phyloP scores from a whole-genome alignment of 2,797 vertebrate species.

The Acipenser ruthenus region DNA sequence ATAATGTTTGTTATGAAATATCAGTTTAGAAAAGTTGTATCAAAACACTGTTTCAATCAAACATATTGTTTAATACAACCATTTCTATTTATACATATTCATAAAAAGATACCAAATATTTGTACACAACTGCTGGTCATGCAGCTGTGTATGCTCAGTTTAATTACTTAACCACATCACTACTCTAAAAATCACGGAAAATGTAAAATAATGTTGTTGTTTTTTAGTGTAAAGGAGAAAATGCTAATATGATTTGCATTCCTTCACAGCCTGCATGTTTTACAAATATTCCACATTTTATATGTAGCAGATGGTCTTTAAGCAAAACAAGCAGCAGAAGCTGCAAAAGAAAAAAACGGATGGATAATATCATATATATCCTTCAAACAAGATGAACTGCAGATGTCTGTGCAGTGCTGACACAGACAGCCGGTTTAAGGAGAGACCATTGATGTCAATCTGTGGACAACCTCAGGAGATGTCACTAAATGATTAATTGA shows the following conservation, averaged over 20 bases:
- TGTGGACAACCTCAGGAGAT: slow-evolving; percentile 53
- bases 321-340: slow-evolving; percentile 71
- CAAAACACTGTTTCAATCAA: too few relatives aligned
- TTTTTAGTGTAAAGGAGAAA: slow-evolving; percentile 21
- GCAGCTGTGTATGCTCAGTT: too few relatives aligned
- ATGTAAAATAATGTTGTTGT: neutral
- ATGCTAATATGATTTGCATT: slow-evolving; percentile 40
- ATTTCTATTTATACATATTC: too few relatives aligned
- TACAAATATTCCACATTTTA: slow-evolving; percentile 62
- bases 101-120: too few relatives aligned
- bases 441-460: slow-evolving; percentile 62
- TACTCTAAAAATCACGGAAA: too few relatives aligned
- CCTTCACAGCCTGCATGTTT: slow-evolving; percentile 50
- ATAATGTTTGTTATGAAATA: too few relatives aligned
- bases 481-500: slow-evolving; percentile 54
- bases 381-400: slow-evolving; percentile 78
- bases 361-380: slow-evolving; percentile 72
- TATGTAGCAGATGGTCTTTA: slow-evolving; percentile 76
- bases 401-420: slow-evolving; percentile 79
- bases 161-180: too few relatives aligned
- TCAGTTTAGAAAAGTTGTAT: too few relatives aligned
- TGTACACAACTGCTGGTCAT: too few relatives aligned
- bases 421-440: slow-evolving; percentile 61
- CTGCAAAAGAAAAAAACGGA: slow-evolving; percentile 50
- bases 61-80: too few relatives aligned